phyloP scores from a whole-genome alignment of 2,113 vertebrate species.

The Cheirogaleus medius region DNA sequence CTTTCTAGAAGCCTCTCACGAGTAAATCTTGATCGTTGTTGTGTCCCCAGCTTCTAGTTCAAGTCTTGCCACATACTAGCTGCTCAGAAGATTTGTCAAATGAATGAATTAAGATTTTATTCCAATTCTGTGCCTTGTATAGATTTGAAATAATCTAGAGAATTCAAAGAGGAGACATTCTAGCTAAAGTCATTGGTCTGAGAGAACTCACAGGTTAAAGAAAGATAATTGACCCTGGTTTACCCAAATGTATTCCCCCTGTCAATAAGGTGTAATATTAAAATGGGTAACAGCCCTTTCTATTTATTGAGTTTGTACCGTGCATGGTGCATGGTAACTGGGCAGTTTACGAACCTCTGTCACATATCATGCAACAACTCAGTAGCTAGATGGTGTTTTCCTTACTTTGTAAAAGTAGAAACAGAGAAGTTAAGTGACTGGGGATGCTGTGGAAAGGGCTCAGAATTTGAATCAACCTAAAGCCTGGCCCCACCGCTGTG shows the following conservation, averaged over 20 bases:
- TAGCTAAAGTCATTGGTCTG: neutral
- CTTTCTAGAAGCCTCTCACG: neutral
- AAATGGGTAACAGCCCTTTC: neutral
- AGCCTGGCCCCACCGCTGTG: neutral
- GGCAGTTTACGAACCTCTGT: neutral
- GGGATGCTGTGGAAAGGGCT: neutral
- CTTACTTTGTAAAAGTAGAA: neutral
- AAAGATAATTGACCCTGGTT: neutral
- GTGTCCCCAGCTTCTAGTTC: neutral
- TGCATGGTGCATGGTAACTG: neutral
- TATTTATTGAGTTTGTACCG: neutral
- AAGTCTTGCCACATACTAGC: neutral
- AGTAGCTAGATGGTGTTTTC: neutral
- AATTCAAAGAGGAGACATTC: neutral
- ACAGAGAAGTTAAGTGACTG: neutral
- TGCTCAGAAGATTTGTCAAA: neutral
- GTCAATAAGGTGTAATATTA: neutral
- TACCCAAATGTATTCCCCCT: neutral
- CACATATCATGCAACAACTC: neutral
- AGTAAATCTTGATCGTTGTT: neutral
- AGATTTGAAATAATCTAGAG: neutral
- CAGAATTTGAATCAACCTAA: neutral
- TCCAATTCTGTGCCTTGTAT: neutral
- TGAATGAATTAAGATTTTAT: neutral
- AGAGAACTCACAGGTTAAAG: neutral